phyloP scores from a whole-genome alignment of 2,888 invertebrate genomes.

The Luperina nickerlii region DNA sequence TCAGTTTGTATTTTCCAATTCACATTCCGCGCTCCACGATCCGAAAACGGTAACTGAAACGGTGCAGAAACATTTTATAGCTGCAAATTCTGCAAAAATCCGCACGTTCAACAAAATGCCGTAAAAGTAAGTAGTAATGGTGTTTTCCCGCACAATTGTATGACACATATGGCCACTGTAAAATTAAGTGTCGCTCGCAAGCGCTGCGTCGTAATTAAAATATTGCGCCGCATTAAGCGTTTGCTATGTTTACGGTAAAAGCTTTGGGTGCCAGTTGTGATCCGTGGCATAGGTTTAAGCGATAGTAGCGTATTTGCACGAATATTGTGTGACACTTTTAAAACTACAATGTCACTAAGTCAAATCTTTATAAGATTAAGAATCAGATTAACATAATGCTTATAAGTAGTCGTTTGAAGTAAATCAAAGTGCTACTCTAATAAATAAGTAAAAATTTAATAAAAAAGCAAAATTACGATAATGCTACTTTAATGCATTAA shows the following conservation, averaged over 20 bases:
- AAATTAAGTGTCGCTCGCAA: slow-evolving; percentile 64
- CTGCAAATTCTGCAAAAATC: slow-evolving; percentile 32
- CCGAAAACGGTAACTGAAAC: slow-evolving; percentile 29
- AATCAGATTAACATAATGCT: background rate
- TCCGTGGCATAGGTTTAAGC: background rate
- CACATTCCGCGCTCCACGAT: slow-evolving; percentile 11
- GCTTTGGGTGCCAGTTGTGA: background rate
- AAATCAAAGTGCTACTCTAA: background rate
- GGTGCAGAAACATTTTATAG: slow-evolving; percentile 36
- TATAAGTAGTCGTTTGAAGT: background rate
- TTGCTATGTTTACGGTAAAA: slow-evolving; percentile 51
- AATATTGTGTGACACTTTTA: background rate
- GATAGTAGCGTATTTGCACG: background rate
- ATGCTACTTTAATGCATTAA: background rate
- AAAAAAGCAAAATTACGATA: background rate
- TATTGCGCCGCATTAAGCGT: slow-evolving; percentile 68
- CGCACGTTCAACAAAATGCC: slow-evolving; percentile 25
- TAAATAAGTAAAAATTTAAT: background rate
- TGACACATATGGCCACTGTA: slow-evolving; percentile 50
- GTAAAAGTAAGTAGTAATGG: slow-evolving; percentile 25
- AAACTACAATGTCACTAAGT: background rate
- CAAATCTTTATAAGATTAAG: background rate
- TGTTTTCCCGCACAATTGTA: slow-evolving; percentile 47
- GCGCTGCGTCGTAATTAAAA: slow-evolving; percentile 66
- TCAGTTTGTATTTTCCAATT: slow-evolving; percentile 40